Percentiles rank a stretch among this genome's conserved stretches.
These are phyloP conservation scores for roundworm (Caenorhabditis elegans) DNA, from an alignment of 1,140 invertebrate species.

Conservation along the genomic window DNA sequence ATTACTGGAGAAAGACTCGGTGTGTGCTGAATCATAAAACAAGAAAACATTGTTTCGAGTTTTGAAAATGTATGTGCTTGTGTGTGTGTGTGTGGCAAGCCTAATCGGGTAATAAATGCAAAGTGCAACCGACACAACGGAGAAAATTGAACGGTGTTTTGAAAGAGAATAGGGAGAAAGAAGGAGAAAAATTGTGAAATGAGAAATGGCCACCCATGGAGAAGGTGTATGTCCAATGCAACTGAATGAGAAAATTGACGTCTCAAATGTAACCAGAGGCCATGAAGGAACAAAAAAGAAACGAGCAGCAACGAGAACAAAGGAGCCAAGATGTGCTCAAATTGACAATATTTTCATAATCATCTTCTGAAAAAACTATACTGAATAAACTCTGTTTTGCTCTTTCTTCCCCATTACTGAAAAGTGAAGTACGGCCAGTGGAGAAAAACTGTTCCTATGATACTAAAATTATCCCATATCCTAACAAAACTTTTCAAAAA, in stretches of 20 bases:
- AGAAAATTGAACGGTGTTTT: slow-evolving; percentile 31
- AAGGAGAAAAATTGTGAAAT: slow-evolving; percentile 14
- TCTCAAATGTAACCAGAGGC: not conserved
- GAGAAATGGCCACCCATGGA: slow-evolving; percentile 27
- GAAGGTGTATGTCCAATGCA: not conserved
- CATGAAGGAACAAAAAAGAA: not conserved
- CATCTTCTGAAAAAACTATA: too few species aligned
- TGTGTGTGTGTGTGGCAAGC: too few species aligned
- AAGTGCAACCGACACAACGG: slow-evolving; percentile 13
- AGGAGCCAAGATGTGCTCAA: too few species aligned
- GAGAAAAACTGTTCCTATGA: too few species aligned
- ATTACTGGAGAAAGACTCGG: not conserved
- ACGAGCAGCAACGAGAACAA: too few species aligned
- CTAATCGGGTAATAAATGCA: slow-evolving; percentile 16
- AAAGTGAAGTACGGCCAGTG: too few species aligned
- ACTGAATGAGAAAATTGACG: not conserved
- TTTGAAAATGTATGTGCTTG: not conserved
- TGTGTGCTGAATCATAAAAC: not conserved
- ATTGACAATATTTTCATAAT: too few species aligned
- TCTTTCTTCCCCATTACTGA: too few species aligned
- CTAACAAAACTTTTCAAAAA: too few species aligned
- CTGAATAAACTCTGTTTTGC: too few species aligned
- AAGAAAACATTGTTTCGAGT: not conserved
- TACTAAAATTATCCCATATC: too few species aligned
- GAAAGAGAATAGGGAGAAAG: slow-evolving; percentile 5